Evolutionary conservation across 2,113 vertebrate genomes (phyloP).

Genomic region (Gallinago paraguaiae): DNA sequence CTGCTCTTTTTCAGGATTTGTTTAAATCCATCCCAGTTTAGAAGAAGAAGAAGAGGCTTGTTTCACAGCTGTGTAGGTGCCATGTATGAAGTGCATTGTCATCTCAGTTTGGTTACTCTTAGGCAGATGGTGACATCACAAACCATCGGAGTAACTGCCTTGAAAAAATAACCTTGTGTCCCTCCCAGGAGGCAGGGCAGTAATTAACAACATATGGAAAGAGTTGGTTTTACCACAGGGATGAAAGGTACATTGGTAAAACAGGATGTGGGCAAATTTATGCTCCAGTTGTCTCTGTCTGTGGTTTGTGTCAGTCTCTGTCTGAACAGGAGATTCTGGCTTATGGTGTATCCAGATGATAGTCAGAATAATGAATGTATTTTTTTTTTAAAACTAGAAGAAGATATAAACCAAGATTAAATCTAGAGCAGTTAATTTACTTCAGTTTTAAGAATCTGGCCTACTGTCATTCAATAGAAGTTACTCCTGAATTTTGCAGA

Average conservation of each 20-base stretch:
- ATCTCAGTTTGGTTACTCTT: background rate
- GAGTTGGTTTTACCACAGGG: conserved; percentile 4
- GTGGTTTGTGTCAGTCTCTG: conserved; percentile 35
- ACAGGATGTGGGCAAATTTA: conserved; percentile 49
- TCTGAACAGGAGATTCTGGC: conserved; percentile 15
- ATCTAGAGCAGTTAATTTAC: background rate
- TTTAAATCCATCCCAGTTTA: background rate
- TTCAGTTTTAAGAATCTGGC: background rate
- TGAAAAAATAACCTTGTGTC: background rate
- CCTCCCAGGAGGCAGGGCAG: conserved; percentile 2
- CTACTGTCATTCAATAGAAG: background rate
- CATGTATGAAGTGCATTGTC: background rate
- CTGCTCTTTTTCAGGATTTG: background rate
- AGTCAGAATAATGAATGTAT: background rate
- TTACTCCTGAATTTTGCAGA: background rate
- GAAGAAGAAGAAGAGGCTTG: background rate
- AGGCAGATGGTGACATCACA: background rate
- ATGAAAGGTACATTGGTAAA: conserved; percentile 56
- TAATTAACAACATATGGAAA: conserved; percentile 32
- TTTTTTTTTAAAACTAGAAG: background rate
- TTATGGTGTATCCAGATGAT: conserved; percentile 1
- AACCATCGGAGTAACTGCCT: background rate
- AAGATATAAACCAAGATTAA: background rate
- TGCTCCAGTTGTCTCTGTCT: conserved; percentile 26
- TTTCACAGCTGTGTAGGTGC: background rate